Evolutionary conservation across 2,888 invertebrate genomes (phyloP), one percentile per base, ranked within the genome.

Genomic region (Athrips mouffetella): DNA sequence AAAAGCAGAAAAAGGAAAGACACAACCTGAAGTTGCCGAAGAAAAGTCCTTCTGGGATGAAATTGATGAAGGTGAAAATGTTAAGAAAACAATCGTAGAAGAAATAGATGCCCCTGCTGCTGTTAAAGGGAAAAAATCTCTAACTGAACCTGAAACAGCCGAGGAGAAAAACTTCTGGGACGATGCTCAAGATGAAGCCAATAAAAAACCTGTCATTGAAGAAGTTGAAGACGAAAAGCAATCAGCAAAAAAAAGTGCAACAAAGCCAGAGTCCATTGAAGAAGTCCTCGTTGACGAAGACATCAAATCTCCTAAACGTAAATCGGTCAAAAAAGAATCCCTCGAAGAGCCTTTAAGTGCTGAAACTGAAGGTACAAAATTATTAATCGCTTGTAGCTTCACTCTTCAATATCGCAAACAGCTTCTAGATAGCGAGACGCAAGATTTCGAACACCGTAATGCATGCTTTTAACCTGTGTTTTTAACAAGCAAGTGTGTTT

Each of bases 401-500:
- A 62, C 47, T 64, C 70, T 72, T 75, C 75, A 69, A 73, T 63
- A 61, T 67, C 61, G 76, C 76, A 73, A 77, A 84, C 80, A 83
- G 86, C 87, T 87, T 85, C 57, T 75, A 77, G 67, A 62, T 65
- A 62, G 73, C 74, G 68, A 73, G 63, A 66, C 62, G 72, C 61
- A 73, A 60, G 60, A 71, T 76, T 77, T 74, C 71, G 71, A 75
- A 63, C 67, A 64, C 62, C 62, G 67, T 73, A 70, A 77, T 72
- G 88, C 88, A 88, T 88, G 88, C 65, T 57, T 64, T 75, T 84
- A 82, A 82, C 79, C 68, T 65, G 81, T 81, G 80, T 80, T 80
- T 67, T 73, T 86, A 85, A 88, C 86, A 70, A 65, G 71, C 71
- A 72, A 72, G 87, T 86, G 86, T 88, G 86, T 83, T 87, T 83